These are phyloP conservation scores for Muscicapa comitata DNA, from an alignment of 2,797 vertebrate genomes.

Conservation along the genomic window DNA sequence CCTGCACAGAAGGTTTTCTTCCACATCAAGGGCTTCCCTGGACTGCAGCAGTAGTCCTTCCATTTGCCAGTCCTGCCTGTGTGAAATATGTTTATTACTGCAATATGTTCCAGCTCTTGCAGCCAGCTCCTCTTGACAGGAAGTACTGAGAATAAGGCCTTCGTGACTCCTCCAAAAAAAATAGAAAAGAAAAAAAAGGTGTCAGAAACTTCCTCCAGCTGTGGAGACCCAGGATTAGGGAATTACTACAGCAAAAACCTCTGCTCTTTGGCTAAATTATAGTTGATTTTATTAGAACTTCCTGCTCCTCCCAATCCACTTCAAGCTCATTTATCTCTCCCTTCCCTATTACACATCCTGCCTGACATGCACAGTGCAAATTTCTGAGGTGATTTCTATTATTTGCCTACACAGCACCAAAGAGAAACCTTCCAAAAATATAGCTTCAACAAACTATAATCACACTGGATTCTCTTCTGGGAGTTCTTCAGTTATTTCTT, in stretches of 20 bases:
- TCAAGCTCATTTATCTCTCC: not conserved
- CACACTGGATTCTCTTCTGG: not conserved
- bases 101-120: not conserved
- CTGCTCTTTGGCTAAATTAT: not conserved
- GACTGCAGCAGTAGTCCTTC: not conserved
- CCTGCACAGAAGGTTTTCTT: not conserved
- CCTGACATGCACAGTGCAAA: not conserved
- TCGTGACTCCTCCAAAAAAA: not conserved
- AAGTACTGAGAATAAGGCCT: not conserved
- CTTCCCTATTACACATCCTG: not conserved
- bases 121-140: not conserved
- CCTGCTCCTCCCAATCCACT: not conserved
- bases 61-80: not conserved
- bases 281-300: not conserved
- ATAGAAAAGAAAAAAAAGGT: not conserved
- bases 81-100: not conserved
- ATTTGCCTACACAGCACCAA: not conserved
- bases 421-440: not conserved
- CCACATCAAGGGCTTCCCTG: not conserved
- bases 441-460: not conserved
- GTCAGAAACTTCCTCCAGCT: not conserved
- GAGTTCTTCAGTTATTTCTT: not conserved
- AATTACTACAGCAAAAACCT: not conserved
- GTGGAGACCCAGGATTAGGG: not conserved
- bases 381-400: not conserved